These are phyloP conservation scores for Belonocnema kinseyi DNA, from an alignment of 1,140 invertebrate genomes.

Conservation along the genomic window DNA sequence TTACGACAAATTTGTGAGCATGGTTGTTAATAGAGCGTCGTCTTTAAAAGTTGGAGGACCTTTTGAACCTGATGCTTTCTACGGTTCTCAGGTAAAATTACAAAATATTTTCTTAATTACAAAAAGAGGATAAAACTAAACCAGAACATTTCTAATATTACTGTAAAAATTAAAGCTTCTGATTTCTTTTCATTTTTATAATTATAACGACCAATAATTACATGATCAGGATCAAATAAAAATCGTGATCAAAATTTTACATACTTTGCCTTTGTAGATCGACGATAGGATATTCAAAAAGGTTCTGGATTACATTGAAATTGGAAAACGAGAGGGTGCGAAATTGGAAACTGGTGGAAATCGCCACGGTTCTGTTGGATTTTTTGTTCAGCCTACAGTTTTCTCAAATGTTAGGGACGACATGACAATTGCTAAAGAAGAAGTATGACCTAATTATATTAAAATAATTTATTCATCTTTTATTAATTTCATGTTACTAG, in stretches of 20 bases:
- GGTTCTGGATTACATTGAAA: constrained; percentile 81
- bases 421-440: constrained; percentile 88
- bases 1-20: constrained; percentile 83
- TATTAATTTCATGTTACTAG: neutral
- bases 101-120: constrained; percentile 60
- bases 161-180: too few species aligned
- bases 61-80: constrained; percentile 77
- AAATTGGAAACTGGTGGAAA: constrained; percentile 82
- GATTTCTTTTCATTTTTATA: too few species aligned
- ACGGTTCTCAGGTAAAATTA: constrained; percentile 80
- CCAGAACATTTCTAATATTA: too few species aligned
- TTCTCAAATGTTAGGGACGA: constrained; percentile 87
- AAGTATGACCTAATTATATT: constrained; percentile 70
- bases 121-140: neutral
- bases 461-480: neutral
- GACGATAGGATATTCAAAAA: constrained; percentile 83
- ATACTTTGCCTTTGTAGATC: constrained; percentile 74
- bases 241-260: neutral
- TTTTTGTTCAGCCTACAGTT: constrained; percentile 87
- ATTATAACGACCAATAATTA: too few species aligned
- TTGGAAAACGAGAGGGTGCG: constrained; percentile 85
- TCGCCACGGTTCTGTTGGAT: constrained; percentile 80
- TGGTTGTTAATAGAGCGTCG: constrained; percentile 75
- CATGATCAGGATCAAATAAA: too few species aligned
- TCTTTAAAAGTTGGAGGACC: constrained; percentile 80